Base-by-base conservation (phyloP, 2,113 vertebrate genomes). In the Nesogale talazaci region DNA sequence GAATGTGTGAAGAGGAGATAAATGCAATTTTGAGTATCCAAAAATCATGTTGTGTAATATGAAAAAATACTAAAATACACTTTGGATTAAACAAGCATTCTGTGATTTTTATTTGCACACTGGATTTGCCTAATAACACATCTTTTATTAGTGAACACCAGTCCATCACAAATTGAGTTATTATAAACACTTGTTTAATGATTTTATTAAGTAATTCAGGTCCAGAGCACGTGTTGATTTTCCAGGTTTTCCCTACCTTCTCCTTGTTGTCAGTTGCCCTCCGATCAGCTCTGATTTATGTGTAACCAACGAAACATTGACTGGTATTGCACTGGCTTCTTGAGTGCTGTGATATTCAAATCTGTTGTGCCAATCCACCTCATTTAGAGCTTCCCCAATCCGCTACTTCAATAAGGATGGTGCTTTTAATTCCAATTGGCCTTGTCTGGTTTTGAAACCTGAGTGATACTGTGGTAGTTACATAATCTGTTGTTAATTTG, bases 1-100 rank as follows among this genome's bases (percentile, higher is more conserved):
- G 72, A 88, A 46, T 81, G 19, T 82, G 80, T 86, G 10, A 82
- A 88, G 74, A 94, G 20, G 74, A 12, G 76, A 86, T n/a, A 65
- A 34, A 83, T 89, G 40, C 76, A 14, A 57, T 70, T 52, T 52
- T 52, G 46, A 52, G 46, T 52, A 52, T 10, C 10, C 46, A 52
- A 52, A 52, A 52, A 12, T 52, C 46, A 52, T 52, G 10, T 52
- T 46, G 5, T 52, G n/a, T 52, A 52, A 52, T 5, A 52, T 52
- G 1, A 52, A 52, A 52, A 52, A 52, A 52, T 46, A 52, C 46
- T 52, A 52, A 52, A 52, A 6, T 52, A 52, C 9, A 52, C 46
- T 12, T 52, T 52, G 46, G 46, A 12, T 52, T 52, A 52, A 52
- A 52, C 46, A 52, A 52, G 14, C 46, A 52, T 52, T 52, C 46